These are phyloP conservation scores for Nasonia oneida DNA, from an alignment of 2,888 invertebrate genomes.

Conservation along the genomic window DNA sequence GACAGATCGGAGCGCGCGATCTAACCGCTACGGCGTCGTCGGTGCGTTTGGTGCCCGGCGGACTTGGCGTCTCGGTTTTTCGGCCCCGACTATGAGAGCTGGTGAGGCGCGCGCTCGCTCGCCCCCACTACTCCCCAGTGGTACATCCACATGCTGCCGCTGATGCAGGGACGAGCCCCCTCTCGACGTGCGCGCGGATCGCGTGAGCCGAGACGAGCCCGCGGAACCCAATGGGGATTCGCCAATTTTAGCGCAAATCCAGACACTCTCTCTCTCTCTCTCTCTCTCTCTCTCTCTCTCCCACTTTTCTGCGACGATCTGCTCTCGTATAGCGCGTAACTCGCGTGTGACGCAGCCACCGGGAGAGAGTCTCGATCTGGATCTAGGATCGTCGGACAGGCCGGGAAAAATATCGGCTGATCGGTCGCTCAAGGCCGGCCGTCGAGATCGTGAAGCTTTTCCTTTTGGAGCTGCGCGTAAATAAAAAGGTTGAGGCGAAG, in stretches of 20 bases:
- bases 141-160: background rate
- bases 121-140: constrained; percentile 6
- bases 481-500: background rate
- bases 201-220: constrained; percentile 56
- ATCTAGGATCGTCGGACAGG: constrained; percentile 1
- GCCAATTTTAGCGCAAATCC: constrained; percentile 60
- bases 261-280: background rate
- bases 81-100: constrained; percentile 28
- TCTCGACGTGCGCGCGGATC: constrained; percentile 35
- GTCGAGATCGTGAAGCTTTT: background rate
- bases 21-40: constrained; percentile 38
- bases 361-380: background rate
- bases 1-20: constrained; percentile 5
- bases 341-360: constrained; percentile 3
- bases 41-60: constrained; percentile 45
- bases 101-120: constrained; percentile 3
- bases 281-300: background rate
- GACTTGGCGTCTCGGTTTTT: constrained; percentile 51
- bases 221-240: constrained; percentile 48
- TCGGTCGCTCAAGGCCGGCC: background rate
- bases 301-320: background rate
- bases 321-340: background rate
- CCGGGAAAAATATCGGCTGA: background rate
- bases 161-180: constrained; percentile 36
- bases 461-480: background rate